These are phyloP conservation scores for Drosophila setosimentum DNA, from an alignment of 2,888 invertebrate genomes.

Conservation along the genomic window DNA sequence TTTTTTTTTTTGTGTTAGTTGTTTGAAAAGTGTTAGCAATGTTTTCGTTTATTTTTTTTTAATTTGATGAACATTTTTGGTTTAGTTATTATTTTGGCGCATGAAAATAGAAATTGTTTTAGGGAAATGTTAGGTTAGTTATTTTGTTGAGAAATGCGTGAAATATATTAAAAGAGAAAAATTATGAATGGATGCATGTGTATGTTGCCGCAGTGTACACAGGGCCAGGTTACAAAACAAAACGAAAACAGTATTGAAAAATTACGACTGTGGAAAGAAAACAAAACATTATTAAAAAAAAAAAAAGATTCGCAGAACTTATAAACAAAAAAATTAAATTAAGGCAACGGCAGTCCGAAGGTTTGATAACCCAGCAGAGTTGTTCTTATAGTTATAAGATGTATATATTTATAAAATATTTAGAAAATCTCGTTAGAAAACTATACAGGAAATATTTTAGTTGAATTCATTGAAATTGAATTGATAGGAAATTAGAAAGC, in stretches of 20 bases:
- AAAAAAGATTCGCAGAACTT: constrained; percentile 4
- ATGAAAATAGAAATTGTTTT: constrained; percentile 68
- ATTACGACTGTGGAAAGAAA: constrained; percentile 70
- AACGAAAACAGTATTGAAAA: constrained; percentile 53
- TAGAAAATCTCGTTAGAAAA: neutral
- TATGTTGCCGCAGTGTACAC: constrained; percentile 40
- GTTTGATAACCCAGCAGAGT: constrained; percentile 15
- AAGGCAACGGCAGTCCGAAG: constrained; percentile 15
- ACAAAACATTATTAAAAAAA: constrained; percentile 54
- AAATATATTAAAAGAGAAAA: constrained; percentile 21
- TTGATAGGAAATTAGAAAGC: neutral
- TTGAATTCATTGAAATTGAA: neutral
- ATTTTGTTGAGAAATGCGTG: constrained; percentile 12
- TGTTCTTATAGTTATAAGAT: neutral
- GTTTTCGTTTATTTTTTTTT: constrained; percentile 16
- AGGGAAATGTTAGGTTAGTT: constrained; percentile 65
- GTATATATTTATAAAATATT: neutral
- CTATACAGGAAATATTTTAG: neutral
- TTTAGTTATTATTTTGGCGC: constrained; percentile 46
- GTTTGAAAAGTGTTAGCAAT: constrained; percentile 48
- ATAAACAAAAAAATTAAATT: constrained; percentile 19
- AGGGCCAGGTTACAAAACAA: constrained; percentile 53
- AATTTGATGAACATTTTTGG: constrained; percentile 25
- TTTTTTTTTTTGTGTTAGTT: constrained; percentile 53
- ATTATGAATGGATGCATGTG: constrained; percentile 27